Conservation (phyloP, 1,140 invertebrate species). For the Drosophila pseudoobscura region DNA sequence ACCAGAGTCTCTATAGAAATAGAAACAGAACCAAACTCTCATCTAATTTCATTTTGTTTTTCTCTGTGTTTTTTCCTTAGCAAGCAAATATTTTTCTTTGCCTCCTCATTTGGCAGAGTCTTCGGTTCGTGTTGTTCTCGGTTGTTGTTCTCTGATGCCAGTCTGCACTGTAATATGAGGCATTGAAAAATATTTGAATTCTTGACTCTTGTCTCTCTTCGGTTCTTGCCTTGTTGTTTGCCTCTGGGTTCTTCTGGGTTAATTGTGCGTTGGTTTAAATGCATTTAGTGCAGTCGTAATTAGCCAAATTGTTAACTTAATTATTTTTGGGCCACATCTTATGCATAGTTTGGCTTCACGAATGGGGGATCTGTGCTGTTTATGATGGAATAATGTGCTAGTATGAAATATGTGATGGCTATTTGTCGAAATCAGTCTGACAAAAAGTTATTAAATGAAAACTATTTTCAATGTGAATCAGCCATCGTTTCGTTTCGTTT, state of each 20-base stretch:
- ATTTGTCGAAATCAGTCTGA: no score
- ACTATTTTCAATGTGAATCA: no score
- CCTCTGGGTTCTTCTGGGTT: conserved; percentile 14
- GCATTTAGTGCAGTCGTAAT: conserved; percentile 47
- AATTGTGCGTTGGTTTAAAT: conserved; percentile 42
- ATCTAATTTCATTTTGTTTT: conserved; percentile 1
- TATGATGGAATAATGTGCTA: no score
- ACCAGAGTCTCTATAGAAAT: conserved; percentile 1
- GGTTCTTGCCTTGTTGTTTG: conserved; percentile 18
- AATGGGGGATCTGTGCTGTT: no score
- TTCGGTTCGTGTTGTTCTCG: no score
- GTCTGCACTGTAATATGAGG: conserved; percentile 38
- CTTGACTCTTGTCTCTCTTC: conserved; percentile 22
- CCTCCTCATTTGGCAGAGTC: not conserved
- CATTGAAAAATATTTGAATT: conserved; percentile 45
- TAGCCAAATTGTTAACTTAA: conserved; percentile 51
- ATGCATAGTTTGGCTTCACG: conserved; percentile 20
- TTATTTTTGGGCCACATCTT: conserved; percentile 27
- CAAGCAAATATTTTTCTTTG: conserved; percentile 21
- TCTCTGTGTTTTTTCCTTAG: conserved; percentile 8
- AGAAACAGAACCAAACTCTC: conserved; percentile 17
- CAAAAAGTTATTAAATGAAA: conserved; percentile 23
- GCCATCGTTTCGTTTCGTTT: no score
- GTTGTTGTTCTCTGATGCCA: not conserved
- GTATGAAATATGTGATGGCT: no score